Conservation (phyloP, 1,140 invertebrate species). For the Araneus ventricosus region DNA sequence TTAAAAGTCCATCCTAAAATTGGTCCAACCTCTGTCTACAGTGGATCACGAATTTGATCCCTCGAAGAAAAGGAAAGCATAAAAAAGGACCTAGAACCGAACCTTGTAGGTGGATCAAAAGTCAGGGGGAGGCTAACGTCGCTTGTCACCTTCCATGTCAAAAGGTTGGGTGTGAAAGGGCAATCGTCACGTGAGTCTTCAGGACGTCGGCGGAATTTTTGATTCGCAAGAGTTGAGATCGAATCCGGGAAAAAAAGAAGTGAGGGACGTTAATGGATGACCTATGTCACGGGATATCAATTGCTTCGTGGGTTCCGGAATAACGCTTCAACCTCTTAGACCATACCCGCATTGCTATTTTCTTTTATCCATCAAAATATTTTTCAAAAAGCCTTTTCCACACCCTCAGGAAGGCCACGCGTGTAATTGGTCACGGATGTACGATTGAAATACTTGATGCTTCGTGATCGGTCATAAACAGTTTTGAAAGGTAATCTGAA, state of each 20-base stretch:
- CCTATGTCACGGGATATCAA: constrained; percentile 63
- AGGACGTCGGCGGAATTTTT: constrained; percentile 67
- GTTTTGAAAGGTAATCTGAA: constrained; percentile 36
- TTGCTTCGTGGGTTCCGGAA: constrained; percentile 38
- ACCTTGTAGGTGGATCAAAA: constrained; percentile 49
- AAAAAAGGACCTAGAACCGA: constrained; percentile 39
- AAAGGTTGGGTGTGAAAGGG: constrained; percentile 56
- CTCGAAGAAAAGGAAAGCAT: constrained; percentile 27
- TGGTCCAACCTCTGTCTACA: constrained; percentile 60
- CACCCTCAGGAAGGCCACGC: not conserved
- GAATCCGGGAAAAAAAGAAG: constrained; percentile 64
- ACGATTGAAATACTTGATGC: constrained; percentile 41
- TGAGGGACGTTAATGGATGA: constrained; percentile 48
- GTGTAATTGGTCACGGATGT: constrained; percentile 59
- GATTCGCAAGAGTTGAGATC: constrained; percentile 37
- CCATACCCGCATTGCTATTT: constrained; percentile 32
- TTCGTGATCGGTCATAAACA: constrained; percentile 33
- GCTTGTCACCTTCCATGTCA: constrained; percentile 72
- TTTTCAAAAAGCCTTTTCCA: constrained; percentile 32
- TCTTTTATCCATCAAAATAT: constrained; percentile 50
- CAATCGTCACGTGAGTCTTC: constrained; percentile 13
- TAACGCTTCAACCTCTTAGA: constrained; percentile 1
- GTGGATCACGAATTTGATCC: constrained; percentile 69
- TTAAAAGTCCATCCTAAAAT: constrained; percentile 58
- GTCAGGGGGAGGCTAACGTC: constrained; percentile 48